A percentile compares a stretch with the other conserved stretches of the same genome.
Evolutionary conservation across 1,140 invertebrate species (phyloP).

Genomic region (Chrysomallon squamiferum): DNA sequence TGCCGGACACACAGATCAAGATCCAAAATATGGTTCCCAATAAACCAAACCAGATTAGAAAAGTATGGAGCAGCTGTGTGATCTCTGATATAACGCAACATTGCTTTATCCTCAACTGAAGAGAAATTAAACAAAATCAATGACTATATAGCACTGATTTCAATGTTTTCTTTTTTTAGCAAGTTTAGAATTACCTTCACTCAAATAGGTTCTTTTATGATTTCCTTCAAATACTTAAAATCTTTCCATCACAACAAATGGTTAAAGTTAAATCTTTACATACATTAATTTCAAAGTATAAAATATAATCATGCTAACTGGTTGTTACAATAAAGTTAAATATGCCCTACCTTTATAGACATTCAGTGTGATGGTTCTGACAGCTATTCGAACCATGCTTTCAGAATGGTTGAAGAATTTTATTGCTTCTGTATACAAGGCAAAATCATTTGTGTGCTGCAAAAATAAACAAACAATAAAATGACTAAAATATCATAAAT

Average conservation of each 20-base stretch:
- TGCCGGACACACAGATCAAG: slow-evolving; percentile 93
- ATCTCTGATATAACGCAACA: slow-evolving; percentile 95
- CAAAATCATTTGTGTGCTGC: slow-evolving; percentile 98
- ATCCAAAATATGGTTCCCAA: slow-evolving; percentile 97
- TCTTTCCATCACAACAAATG: no score
- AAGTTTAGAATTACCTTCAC: no score
- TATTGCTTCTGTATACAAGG: slow-evolving; percentile 97
- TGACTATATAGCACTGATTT: no score
- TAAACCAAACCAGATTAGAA: slow-evolving; percentile 99
- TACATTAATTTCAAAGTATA: no score
- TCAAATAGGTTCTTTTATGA: no score
- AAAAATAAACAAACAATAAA: slow-evolving; percentile 52
- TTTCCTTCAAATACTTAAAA: no score
- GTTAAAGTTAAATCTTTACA: no score
- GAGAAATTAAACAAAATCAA: not conserved
- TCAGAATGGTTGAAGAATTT: slow-evolving; percentile 99
- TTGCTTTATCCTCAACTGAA: slow-evolving; percentile 91
- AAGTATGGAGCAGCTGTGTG: slow-evolving; percentile 97
- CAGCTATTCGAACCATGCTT: slow-evolving; percentile 98
- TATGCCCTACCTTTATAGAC: slow-evolving; percentile 85
- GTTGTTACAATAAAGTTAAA: no score
- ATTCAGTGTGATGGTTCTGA: slow-evolving; percentile 95
- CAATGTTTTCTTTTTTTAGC: no score
- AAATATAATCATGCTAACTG: no score
- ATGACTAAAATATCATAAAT: not conserved